These are phyloP conservation scores for Cephus sareptanus DNA, from an alignment of 2,888 invertebrate species.

Conservation along the genomic window DNA sequence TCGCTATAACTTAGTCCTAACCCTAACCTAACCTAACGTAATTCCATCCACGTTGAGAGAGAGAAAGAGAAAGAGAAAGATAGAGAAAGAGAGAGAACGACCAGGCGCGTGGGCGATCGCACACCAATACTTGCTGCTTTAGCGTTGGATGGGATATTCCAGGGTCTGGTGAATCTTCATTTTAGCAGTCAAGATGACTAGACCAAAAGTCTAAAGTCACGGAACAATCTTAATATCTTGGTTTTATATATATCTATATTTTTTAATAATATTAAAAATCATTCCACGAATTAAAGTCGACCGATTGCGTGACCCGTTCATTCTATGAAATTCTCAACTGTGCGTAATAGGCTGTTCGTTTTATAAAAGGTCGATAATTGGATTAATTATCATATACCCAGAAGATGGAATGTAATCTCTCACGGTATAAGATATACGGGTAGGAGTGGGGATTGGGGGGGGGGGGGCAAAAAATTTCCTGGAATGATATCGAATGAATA, in stretches of 20 bases:
- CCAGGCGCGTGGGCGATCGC: neutral
- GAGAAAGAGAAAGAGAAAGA: no score
- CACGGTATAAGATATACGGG: no score
- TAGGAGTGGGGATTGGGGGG: no score
- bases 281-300: constrained; percentile 57
- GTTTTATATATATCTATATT: neutral
- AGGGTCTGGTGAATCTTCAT: neutral
- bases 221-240: no score
- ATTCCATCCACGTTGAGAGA: no score
- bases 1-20: no score
- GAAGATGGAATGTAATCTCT: no score
- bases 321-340: constrained; percentile 45
- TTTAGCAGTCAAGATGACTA: no score
- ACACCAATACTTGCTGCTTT: constrained; percentile 17
- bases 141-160: constrained; percentile 6
- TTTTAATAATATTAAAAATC: constrained; percentile 36
- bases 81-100: neutral
- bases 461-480: no score
- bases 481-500: no score
- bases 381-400: constrained; percentile 51
- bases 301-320: constrained; percentile 56
- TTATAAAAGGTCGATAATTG: constrained; percentile 51
- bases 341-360: constrained; percentile 42
- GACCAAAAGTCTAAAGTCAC: no score
- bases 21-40: no score